phyloP scores from a whole-genome alignment of 2,888 invertebrate genomes.

The Rhynchonema sp. region DNA sequence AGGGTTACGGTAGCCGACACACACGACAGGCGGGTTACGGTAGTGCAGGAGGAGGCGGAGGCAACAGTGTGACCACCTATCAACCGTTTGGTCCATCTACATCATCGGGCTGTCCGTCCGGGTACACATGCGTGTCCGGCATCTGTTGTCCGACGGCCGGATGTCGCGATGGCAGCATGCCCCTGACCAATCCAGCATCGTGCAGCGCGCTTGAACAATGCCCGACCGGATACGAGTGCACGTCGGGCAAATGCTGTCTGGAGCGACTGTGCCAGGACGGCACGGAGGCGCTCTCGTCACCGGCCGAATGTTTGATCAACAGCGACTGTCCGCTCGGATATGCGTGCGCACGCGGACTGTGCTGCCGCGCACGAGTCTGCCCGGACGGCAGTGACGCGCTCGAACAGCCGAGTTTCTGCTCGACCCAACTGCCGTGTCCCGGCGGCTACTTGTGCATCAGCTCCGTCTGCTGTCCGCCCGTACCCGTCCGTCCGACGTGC shows the following conservation, averaged over 20 bases:
- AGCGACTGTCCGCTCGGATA: neutral
- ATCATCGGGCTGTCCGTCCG: neutral
- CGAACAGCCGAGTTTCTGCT: neutral
- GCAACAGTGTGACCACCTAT: neutral
- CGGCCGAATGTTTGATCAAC: neutral
- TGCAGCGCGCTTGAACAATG: neutral
- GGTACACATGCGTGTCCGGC: neutral
- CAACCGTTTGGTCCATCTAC: neutral
- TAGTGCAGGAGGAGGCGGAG: neutral
- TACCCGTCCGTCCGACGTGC: neutral
- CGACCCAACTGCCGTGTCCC: neutral
- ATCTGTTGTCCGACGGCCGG: neutral
- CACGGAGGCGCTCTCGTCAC: neutral
- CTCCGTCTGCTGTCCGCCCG: neutral
- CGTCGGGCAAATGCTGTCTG: neutral
- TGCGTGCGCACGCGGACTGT: neutral
- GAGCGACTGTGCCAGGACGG: neutral
- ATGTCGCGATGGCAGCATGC: neutral
- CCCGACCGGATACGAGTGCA: constrained; percentile 1
- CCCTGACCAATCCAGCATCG: neutral
- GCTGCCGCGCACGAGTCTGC: neutral
- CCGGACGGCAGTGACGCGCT: neutral
- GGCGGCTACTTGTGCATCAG: neutral
- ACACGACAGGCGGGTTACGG: neutral
- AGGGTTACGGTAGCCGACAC: neutral